Evolutionary conservation across 1,140 invertebrate species (phyloP), one percentile per base, ranked within the genome.

Genomic region (Platorchestia sp.): DNA sequence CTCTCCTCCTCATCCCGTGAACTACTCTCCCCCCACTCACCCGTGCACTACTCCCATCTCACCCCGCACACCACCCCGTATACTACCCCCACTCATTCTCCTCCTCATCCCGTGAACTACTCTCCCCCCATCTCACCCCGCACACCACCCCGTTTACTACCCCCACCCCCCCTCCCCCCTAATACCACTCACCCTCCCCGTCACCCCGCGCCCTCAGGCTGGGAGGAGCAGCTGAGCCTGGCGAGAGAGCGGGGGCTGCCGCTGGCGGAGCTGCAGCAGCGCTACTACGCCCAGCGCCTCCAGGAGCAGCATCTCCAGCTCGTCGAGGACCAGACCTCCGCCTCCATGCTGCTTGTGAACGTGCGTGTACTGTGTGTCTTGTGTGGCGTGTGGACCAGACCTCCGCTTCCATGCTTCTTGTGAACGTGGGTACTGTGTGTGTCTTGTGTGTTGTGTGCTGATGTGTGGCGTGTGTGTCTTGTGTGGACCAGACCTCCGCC

Each of bases 241-340:
- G 91, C 91, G 3, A 45, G 45, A 36, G 91, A 93, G 91, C 91
- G 91, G 0, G 91, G 91, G 91, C 91, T 93, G 91, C 91, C 91
- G 91, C 91, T 93, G 91, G 91, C 91, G 44, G 91, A 93, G 45
- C 91, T 93, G 45, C 91, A 93, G 45, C 91, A 93, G 10, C 91
- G 91, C 22, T 93, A 93, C 91, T 93, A 93, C 91, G 19, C 6
- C 22, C 91, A 93, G 91, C 91, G 91, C 44, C 40, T 44, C 6
- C 7, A 41, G 91, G 91, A 93, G 45, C 91, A 93, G 91, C 91
- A 93, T 44, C 43, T 93, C 19, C 91, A 93, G 45, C 91, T 93
- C 6, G 19, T 93, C 5, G 91, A 93, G 45, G 91, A 93, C 10
- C 91, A 93, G 91, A 93, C 91, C 91, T 93, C 91, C 40, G 91